Base-by-base conservation (phyloP, 2,888 invertebrate species). In the Nyleta sp. region DNA sequence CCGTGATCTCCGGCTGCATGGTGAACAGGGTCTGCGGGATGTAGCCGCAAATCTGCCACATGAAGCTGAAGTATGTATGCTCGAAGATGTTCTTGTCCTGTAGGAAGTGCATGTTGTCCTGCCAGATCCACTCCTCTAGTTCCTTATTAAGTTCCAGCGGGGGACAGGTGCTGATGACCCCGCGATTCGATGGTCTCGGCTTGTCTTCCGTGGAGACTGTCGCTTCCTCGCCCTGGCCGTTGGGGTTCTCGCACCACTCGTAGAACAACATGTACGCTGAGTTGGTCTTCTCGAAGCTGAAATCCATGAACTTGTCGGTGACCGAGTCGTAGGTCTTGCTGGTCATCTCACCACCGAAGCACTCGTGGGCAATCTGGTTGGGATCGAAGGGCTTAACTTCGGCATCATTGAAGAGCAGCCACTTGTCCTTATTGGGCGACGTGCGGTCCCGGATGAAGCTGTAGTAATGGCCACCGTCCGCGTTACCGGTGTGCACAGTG, bases 211-310 rank as follows among this genome's bases (percentile, higher is more conserved):
- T 89, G 17, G 89, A 89, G 1, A 87, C 87, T 0, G 88, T 87
- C 15, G 85, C 85, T 80, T 89, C 91, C 83, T 88, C 91, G 59
- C 88, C 90, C 42, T 86, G 89, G 53, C 89, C 88, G 10, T 82
- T 86, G 0, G 87, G 90, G 82, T 89, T 82, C 65, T 93, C 93
- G 80, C 95, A 95, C 84, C 97, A 94, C 90, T 98, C 98, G 91
- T 98, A 98, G 91, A 98, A 98, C 84, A 98, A 90, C 98, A 98
- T 98, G 91, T 98, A 98, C 0, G 98, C 98, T 87, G 97, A 98
- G 91, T 98, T 98, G 2, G 98, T 98, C 92, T 98, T 98, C 91
- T 98, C 98, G 89, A 98, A 98, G 85, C 98, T 98, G 88, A 98
- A 97, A 90, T 98, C 98, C 95, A 98, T 96, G 90, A 98, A 98